Percentiles rank a stretch among this genome's conserved stretches.
Conservation (phyloP, 1,140 invertebrate species). For the Megathymus violae region DNA sequence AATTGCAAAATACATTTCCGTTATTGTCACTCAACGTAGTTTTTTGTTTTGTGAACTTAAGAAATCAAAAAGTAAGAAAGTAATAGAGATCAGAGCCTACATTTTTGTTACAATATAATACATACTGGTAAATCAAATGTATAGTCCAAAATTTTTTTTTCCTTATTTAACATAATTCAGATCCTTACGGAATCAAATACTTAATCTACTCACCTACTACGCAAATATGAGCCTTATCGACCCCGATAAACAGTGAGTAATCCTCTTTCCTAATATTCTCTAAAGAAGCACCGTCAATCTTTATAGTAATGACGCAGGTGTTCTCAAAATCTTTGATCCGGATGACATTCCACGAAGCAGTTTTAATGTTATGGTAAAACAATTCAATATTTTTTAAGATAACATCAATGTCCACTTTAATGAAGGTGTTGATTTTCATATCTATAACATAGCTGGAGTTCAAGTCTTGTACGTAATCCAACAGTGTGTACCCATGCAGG, state of each 20-base stretch:
- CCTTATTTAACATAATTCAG: no score
- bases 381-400: conserved; percentile 32
- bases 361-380: conserved; percentile 31
- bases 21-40: no score
- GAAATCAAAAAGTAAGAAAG: no score
- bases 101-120: no score
- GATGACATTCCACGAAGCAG: conserved; percentile 29
- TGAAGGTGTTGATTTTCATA: conserved; percentile 33
- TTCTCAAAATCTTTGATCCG: not conserved
- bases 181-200: no score
- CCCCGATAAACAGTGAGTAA: conserved; percentile 37
- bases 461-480: not conserved
- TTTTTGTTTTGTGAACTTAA: no score
- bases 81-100: no score
- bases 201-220: conserved; percentile 26
- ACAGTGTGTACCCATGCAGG: not conserved
- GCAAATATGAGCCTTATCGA: conserved; percentile 37
- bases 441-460: not conserved
- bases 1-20: no score
- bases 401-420: conserved; percentile 23
- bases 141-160: no score
- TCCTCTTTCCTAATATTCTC: conserved; percentile 30
- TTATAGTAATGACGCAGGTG: conserved; percentile 8
- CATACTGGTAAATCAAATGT: no score
- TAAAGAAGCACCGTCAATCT: conserved; percentile 32